Evolutionary conservation across 2,888 invertebrate genomes (phyloP).

Genomic region (Frankliniella fusca): DNA sequence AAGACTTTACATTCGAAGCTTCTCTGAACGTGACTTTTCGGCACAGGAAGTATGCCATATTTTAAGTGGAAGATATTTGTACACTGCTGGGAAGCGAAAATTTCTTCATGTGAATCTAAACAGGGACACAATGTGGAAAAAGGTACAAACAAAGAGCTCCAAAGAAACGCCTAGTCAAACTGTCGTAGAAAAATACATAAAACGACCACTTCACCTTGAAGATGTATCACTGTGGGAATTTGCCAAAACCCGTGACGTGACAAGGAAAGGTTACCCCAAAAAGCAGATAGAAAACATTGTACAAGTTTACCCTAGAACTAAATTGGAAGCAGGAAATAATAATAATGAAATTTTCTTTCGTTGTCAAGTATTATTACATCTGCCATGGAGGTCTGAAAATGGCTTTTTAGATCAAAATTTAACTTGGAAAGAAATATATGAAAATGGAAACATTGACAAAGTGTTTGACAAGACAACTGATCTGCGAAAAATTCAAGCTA

Average conservation of each 20-base stretch:
- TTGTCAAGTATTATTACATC: background rate
- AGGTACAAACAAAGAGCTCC: background rate
- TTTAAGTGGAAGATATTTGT: background rate
- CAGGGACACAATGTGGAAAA: background rate
- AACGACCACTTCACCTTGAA: background rate
- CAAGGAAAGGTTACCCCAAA: background rate
- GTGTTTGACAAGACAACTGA: too few relatives aligned
- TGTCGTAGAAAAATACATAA: background rate
- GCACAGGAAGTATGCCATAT: conserved; percentile 4
- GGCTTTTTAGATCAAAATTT: background rate
- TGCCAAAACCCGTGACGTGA: background rate
- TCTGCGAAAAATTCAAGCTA: too few relatives aligned
- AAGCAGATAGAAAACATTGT: background rate
- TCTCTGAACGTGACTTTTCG: background rate
- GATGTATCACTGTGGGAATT: background rate
- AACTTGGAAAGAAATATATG: background rate
- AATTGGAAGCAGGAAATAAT: too few relatives aligned
- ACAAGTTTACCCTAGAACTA: too few relatives aligned
- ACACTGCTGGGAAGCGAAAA: background rate
- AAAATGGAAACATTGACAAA: background rate
- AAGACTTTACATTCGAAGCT: background rate
- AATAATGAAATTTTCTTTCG: background rate
- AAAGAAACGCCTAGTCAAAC: too few relatives aligned
- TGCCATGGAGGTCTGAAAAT: background rate
- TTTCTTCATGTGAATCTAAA: background rate